Evolutionary conservation across 2,888 invertebrate species (phyloP).

Genomic region (Euclidia mi): DNA sequence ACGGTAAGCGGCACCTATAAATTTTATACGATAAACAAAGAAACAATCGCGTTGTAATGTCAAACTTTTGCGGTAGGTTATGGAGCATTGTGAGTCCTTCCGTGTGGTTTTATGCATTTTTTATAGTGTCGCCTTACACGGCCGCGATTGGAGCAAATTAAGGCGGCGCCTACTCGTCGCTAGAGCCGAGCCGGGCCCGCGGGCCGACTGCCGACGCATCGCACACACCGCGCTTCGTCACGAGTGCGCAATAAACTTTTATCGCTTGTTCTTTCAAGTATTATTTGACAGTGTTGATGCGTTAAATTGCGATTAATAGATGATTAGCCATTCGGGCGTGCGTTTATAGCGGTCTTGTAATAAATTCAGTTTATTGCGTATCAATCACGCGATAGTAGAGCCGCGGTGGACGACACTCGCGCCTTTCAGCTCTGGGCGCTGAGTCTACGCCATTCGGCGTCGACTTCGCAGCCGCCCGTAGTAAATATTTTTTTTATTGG

Average conservation of each 20-base stretch:
- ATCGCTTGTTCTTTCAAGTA: conserved; percentile 82
- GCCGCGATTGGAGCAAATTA: conserved; percentile 57
- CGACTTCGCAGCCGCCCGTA: conserved; percentile 45
- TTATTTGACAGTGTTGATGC: conserved; percentile 86
- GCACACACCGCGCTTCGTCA: conserved; percentile 53
- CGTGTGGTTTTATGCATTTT: conserved; percentile 61
- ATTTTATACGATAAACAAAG: conserved; percentile 86
- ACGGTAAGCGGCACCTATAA: conserved; percentile 73
- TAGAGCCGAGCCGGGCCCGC: conserved; percentile 40
- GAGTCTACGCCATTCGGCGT: conserved; percentile 28
- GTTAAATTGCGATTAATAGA: conserved; percentile 87
- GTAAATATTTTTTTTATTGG: conserved; percentile 60
- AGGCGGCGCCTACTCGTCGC: conserved; percentile 59
- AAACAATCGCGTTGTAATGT: conserved; percentile 82
- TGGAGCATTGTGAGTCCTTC: conserved; percentile 77
- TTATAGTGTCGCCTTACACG: conserved; percentile 61
- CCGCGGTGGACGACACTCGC: conserved; percentile 47
- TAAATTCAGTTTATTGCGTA: conserved; percentile 85
- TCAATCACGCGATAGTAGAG: conserved; percentile 74
- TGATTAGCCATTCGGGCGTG: conserved; percentile 82
- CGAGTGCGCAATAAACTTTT: conserved; percentile 75
- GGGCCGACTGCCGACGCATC: conserved; percentile 20
- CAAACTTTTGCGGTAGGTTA: conserved; percentile 86
- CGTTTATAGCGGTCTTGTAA: conserved; percentile 82
- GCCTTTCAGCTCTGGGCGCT: conserved; percentile 22